Percentiles rank a stretch among this genome's conserved stretches.
These are phyloP conservation scores for Microctonus brassicae DNA, from an alignment of 2,888 invertebrate species.

Conservation along the genomic window DNA sequence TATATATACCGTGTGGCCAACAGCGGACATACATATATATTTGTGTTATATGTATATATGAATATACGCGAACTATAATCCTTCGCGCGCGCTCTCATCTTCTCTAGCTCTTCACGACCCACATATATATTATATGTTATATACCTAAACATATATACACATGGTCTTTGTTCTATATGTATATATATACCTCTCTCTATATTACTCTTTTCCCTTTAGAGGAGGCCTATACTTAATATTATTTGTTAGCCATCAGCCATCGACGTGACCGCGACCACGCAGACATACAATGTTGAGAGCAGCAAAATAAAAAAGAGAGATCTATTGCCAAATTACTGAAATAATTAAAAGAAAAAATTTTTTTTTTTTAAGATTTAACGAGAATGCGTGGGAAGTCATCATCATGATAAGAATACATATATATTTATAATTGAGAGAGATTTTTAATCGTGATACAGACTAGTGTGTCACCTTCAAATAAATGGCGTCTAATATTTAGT, in stretches of 20 bases:
- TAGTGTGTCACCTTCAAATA: slow-evolving; percentile 4
- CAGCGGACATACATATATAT: slow-evolving; percentile 22
- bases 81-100: background rate
- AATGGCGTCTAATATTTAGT: background rate
- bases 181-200: background rate
- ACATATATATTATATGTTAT: too few relatives aligned
- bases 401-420: slow-evolving; percentile 26
- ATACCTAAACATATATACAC: background rate
- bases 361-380: slow-evolving; percentile 16
- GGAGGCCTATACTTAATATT: slow-evolving; percentile 69
- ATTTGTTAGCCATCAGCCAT: slow-evolving; percentile 65
- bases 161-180: background rate
- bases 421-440: background rate
- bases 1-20: slow-evolving; percentile 52
- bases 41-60: too few relatives aligned
- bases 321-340: slow-evolving; percentile 61
- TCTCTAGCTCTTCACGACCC: slow-evolving; percentile 26
- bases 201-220: slow-evolving; percentile 40
- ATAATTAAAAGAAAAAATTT: slow-evolving; percentile 58
- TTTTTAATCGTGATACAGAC: slow-evolving; percentile 8
- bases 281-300: slow-evolving; percentile 8
- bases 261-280: slow-evolving; percentile 34
- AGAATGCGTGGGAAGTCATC: slow-evolving; percentile 40
- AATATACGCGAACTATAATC: slow-evolving; percentile 27
- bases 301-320: too few relatives aligned